Conservation (phyloP, 2,888 invertebrate species). For the Argyresthia goedartella region DNA sequence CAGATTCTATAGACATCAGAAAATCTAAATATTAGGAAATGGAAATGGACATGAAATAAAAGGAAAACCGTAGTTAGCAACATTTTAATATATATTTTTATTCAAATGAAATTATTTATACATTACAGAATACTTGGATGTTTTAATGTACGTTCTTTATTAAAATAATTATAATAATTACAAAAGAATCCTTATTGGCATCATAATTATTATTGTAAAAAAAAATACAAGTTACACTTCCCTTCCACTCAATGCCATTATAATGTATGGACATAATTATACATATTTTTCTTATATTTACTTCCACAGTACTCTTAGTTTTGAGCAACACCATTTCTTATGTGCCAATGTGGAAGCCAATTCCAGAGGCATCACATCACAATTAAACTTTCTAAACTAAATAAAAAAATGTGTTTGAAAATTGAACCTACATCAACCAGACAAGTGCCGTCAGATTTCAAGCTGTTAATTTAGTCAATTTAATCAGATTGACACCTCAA, state of each 20-base stretch:
- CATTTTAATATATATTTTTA: constrained; percentile 73
- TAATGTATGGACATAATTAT: constrained; percentile 35
- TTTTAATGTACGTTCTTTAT: constrained; percentile 58
- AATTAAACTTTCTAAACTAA: too few species aligned
- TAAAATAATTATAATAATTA: constrained; percentile 68
- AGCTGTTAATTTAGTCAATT: too few species aligned
- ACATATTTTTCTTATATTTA: constrained; percentile 31
- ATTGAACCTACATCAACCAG: too few species aligned
- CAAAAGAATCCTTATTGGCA: constrained; percentile 64
- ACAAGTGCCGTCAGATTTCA: too few species aligned
- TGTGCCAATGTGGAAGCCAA: neutral
- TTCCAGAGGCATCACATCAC: too few species aligned
- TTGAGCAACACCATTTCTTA: constrained; percentile 41
- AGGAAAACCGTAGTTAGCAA: constrained; percentile 60
- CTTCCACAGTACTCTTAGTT: constrained; percentile 24
- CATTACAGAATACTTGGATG: constrained; percentile 63
- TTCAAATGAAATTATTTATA: constrained; percentile 70
- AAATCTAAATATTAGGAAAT: too few species aligned
- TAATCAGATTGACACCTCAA: too few species aligned
- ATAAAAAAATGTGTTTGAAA: too few species aligned
- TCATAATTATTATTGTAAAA: constrained; percentile 52
- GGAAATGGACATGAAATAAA: constrained; percentile 18
- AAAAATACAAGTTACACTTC: constrained; percentile 40
- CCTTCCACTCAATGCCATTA: constrained; percentile 45
- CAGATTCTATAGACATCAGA: too few species aligned